Base-by-base conservation (phyloP, 2,888 invertebrate genomes). In the Iselma pallidipennis region DNA sequence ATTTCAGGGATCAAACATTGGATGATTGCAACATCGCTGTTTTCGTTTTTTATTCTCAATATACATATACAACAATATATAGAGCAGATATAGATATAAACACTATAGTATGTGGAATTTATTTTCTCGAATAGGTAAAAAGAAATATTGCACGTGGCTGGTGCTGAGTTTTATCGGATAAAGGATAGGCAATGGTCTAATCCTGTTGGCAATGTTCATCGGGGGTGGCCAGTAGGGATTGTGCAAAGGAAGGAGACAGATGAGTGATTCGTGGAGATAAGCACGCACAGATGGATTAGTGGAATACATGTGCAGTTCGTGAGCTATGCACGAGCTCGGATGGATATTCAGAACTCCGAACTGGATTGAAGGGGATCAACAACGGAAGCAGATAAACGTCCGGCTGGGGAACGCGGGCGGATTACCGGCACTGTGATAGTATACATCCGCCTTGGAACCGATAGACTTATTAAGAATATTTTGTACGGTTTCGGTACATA, bases 281-380 rank as follows among this genome's bases (percentile, higher is more conserved):
- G 76, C 76, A 76, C 76, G 75, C 74, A 76, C 73, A 63, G 71
- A 59, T 66, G 74, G 77, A 78, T 78, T 77, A 77, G 68, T 69
- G 67, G 66, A 68, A 68, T 75, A 72, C 71, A 75, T 73, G 73
- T 75, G 72, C 75, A 73, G 69, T 61, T 52, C 63, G 55, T 53
- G 64, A 57, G 54, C 57, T 49, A 45, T 56, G 61, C 52, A 57
- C 48, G 48, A 56, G 53, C 31, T 55, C 29, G 58, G 57, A 66
- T 64, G 66, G 63, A 68, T 66, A 69, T 68, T 66, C 64, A 55
- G 59, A 64, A 65, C 65, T 59, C 58, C 57, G 61, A 63, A 68
- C 71, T 74, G 76, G 75, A 78, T 77, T 76, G 75, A 77, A 75
- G 73, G 72, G 77, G 76, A 76, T 76, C 76, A 77, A 73, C 74